Base-by-base conservation (phyloP, 2,113 vertebrate genomes). In the Gymnocephalus cernua region DNA sequence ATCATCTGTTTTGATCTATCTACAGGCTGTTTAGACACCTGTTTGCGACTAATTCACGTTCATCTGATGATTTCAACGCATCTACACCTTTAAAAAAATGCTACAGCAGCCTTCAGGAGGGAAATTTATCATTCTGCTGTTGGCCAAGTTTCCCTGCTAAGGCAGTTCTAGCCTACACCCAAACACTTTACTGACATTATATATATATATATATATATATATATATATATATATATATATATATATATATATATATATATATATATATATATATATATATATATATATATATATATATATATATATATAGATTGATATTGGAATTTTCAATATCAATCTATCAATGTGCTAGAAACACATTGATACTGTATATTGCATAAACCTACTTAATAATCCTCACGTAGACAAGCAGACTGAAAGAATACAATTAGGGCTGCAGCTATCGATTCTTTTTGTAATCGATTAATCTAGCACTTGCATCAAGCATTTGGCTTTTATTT, bases 101-200 rank as follows among this genome's bases (percentile, higher is more conserved):
- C 69, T 79, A 64, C 56, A 73, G 70, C 47, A 74, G 76, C 78
- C 83, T 86, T 81, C 61, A 27, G 65, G 18, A 38, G 58, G 35
- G 61, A 54, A 79, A 86, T 88, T 71, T 61, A 84, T 92, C 90
- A 82, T 70, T n/a, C 68, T 61, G 69, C 53, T 89, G n/a, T 74
- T 8, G 8, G 82, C 71, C 80, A 82, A 32, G 68, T 65, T 71
- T 51, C 21, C 5, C 58, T 75, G 57, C 45, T 74, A 35, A 63
- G 57, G 61, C 69, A 75, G 29, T 74, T 47, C 50, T 69, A 79
- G 56, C 48, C 51, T 50, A 15, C 68, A 87, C 21, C 27, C 48
- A 23, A 72, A 83, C 73, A 80, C 47, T 90, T 91, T 89, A 89
- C 77, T 65, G 65, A 16, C 50, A 89, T 75, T 77, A 83, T 79